phyloP scores from a whole-genome alignment of 2,113 vertebrate species.

The Mixornis gularis region DNA sequence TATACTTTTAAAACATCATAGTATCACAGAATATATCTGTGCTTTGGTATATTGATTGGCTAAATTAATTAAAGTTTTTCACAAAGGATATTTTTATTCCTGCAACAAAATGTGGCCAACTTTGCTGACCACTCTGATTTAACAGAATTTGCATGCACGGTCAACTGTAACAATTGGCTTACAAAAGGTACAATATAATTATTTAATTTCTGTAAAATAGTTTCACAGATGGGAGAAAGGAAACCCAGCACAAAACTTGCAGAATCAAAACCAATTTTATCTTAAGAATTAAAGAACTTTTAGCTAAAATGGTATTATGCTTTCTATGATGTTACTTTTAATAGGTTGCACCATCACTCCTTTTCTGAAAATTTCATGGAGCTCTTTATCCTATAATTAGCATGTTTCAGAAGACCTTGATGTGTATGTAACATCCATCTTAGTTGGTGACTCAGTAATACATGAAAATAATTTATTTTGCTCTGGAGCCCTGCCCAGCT shows the following conservation, averaged over 20 bases:
- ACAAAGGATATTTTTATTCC: not conserved
- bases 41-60: not conserved
- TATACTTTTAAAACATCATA: not conserved
- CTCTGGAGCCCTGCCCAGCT: not conserved
- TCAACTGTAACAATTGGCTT: not conserved
- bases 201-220: not conserved
- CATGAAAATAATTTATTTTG: not conserved
- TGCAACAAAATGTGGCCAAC: not conserved
- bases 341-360: not conserved
- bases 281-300: not conserved
- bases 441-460: not conserved
- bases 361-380: not conserved
- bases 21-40: not conserved
- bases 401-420: not conserved
- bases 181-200: not conserved
- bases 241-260: not conserved
- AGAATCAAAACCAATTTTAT: not conserved
- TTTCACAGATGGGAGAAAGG: not conserved
- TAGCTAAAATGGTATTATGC: not conserved
- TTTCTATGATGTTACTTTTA: not conserved
- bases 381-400: not conserved
- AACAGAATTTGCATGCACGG: not conserved
- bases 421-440: not conserved
- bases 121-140: not conserved
- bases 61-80: not conserved